These are phyloP conservation scores for Pachyseris speciosa DNA, from an alignment of 64 coral and sea anemone species.

Conservation along the genomic window DNA sequence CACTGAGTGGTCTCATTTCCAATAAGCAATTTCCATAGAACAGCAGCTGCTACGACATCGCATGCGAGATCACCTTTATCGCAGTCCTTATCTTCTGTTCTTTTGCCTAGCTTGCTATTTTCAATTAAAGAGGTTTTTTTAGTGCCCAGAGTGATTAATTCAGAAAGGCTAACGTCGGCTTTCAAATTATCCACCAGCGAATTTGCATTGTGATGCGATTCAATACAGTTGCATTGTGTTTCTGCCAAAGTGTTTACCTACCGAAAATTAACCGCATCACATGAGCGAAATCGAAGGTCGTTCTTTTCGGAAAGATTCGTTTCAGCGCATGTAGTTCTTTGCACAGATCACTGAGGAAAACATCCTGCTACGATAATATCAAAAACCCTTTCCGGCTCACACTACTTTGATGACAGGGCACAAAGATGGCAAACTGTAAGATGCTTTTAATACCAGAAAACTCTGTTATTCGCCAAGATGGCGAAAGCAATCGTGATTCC, in stretches of 20 bases:
- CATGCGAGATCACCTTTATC: neutral
- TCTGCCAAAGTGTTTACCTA: slow-evolving; percentile 14
- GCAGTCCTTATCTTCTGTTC: neutral
- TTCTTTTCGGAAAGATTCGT: neutral
- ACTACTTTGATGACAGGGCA: neutral
- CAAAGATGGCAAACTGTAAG: neutral
- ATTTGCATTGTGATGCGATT: slow-evolving; percentile 13
- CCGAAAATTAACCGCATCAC: slow-evolving; percentile 8
- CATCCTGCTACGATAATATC: too few species aligned
- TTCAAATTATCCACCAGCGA: neutral
- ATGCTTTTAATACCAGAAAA: slow-evolving; percentile 14
- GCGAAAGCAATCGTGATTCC: neutral
- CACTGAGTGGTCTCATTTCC: neutral
- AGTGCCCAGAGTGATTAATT: too few species aligned
- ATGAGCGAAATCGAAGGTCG: neutral
- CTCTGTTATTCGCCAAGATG: neutral
- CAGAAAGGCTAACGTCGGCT: too few species aligned
- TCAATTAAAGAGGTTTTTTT: slow-evolving; percentile 14
- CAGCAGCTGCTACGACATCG: neutral
- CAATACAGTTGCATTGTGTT: neutral
- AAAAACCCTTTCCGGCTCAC: neutral
- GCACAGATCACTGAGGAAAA: too few species aligned
- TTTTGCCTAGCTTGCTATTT: neutral
- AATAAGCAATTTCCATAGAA: neutral
- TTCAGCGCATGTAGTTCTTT: neutral